Base-by-base conservation (phyloP, 2,888 invertebrate genomes). In the Rhagonycha fulva region DNA sequence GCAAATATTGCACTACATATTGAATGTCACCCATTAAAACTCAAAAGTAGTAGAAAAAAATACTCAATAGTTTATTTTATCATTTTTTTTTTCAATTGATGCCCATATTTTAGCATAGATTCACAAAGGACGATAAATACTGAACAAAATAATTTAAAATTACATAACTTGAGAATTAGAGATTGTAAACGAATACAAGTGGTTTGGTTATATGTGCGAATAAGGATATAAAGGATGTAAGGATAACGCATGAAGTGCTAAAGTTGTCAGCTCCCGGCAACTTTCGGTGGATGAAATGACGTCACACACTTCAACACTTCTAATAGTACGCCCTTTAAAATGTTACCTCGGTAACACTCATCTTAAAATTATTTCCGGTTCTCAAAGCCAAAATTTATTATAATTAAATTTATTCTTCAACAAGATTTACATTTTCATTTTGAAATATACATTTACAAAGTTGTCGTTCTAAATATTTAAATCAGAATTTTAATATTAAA, bases 261-360 rank as follows among this genome's bases (percentile, higher is more conserved):
- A 78, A 78, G 74, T 78, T 76, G 76, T 78, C 78, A 74, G 79
- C 79, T 75, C 76, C 69, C 60, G 83, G 83, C 84, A 82, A 81
- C 84, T 84, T 84, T 83, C 72, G 83, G 83, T 85, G 83, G 84
- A 85, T 84, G 83, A 84, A 85, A 85, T 83, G 83, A 84, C 85
- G 86, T 86, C 86, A 85, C 83, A 85, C 85, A 86, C 85, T 85
- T 84, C 85, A 84, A 84, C 87, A 85, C 87, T 86, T 86, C 81
- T 79, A 74, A 82, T 83, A 84, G 84, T 83, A 83, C 79, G 77
- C 63, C 80, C 79, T 76, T 79, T 75, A 68, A 79, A 80, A 75
- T 72, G 81, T 81, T 81, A 76, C 80, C 78, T 73, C 76, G 79
- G 82, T 76, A 79, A 82, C 81, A 71, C 75, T 70, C 77, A 74